Evolutionary conservation across 2,888 invertebrate species (phyloP).

Genomic region (Elegia similella): DNA sequence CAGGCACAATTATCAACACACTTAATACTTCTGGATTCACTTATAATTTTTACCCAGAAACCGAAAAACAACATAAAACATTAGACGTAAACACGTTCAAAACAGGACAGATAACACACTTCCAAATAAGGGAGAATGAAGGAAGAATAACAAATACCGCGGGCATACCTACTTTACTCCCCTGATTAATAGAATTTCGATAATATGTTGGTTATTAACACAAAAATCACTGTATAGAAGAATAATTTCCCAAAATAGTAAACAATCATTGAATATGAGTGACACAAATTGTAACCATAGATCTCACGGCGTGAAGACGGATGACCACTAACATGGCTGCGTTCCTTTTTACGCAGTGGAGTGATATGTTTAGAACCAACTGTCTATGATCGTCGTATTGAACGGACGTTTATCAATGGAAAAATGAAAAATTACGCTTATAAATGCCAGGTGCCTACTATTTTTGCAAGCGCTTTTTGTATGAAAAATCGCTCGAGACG

Average conservation of each 20-base stretch:
- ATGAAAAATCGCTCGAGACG: too few relatives aligned
- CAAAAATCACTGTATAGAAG: conserved; percentile 37
- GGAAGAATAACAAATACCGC: background rate
- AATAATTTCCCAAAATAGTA: conserved; percentile 68
- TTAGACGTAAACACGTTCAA: conserved; percentile 72
- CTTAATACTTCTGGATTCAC: background rate
- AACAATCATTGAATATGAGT: conserved; percentile 60
- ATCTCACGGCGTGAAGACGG: conserved; percentile 70
- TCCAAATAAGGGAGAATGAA: background rate
- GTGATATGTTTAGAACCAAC: too few relatives aligned
- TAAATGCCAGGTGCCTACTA: too few relatives aligned
- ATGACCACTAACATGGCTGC: conserved; percentile 62
- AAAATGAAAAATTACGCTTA: too few relatives aligned
- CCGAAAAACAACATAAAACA: conserved; percentile 53
- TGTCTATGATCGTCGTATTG: too few relatives aligned
- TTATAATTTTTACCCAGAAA: conserved; percentile 38
- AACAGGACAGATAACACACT: conserved; percentile 30
- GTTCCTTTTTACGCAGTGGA: conserved; percentile 45
- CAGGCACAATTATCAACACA: conserved; percentile 1
- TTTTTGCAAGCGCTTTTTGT: too few relatives aligned
- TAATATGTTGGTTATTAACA: background rate
- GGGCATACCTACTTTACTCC: background rate
- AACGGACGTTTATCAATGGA: too few relatives aligned
- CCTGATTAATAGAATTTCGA: background rate
- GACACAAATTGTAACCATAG: conserved; percentile 77